phyloP scores from a whole-genome alignment of 2,797 vertebrate genomes.

The Cryptoblepharus egeriae region DNA sequence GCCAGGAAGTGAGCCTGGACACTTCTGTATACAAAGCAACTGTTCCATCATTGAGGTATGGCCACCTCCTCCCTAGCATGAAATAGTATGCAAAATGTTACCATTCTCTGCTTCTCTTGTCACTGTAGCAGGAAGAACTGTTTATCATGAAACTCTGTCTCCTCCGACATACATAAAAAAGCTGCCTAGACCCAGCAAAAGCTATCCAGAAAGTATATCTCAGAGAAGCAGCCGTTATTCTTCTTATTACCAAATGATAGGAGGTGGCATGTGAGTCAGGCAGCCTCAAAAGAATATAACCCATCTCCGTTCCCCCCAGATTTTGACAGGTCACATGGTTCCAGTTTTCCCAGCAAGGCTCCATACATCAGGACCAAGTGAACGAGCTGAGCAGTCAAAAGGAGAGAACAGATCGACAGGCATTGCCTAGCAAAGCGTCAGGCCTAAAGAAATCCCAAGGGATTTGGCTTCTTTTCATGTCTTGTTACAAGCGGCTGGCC shows the following conservation, averaged over 20 bases:
- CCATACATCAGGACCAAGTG: accelerated
- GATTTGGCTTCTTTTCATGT: neutral
- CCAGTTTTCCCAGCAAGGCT: neutral
- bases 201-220: neutral
- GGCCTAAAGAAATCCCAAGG: neutral
- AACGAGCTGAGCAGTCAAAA: neutral
- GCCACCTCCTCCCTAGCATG: neutral
- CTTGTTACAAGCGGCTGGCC: neutral
- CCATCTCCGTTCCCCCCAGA: neutral
- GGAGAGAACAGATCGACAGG: neutral
- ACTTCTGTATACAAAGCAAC: too few relatives aligned
- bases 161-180: neutral
- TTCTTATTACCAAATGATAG: neutral
- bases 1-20: too few relatives aligned
- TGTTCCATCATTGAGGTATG: too few relatives aligned
- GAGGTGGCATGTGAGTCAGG: neutral
- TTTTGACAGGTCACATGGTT: neutral
- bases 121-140: neutral
- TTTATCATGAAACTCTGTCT: too few relatives aligned
- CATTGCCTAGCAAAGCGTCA: constrained; percentile 5
- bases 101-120: neutral
- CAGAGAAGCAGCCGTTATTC: neutral
- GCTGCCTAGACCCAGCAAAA: neutral
- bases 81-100: neutral
- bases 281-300: constrained; percentile 1